phyloP scores from a whole-genome alignment of 1,140 invertebrate genomes.

The Physella acuta region DNA sequence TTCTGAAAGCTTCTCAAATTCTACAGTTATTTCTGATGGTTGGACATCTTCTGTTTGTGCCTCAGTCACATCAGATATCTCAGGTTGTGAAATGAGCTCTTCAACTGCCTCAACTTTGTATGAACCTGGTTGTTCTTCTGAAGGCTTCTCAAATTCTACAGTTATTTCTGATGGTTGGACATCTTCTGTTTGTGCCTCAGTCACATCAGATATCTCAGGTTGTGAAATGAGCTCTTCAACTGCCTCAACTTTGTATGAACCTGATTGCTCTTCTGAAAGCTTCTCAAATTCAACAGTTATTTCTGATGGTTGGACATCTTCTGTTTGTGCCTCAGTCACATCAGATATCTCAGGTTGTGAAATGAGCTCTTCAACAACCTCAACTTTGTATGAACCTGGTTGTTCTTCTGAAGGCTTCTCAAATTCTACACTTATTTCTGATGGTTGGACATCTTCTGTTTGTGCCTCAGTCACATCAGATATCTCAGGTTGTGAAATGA shows the following conservation, averaged over 20 bases:
- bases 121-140: conserved; percentile 21
- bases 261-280: conserved; percentile 28
- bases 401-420: conserved; percentile 30
- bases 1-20: conserved; percentile 22
- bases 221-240: conserved; percentile 29
- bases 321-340: conserved; percentile 23
- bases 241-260: conserved; percentile 32
- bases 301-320: conserved; percentile 29
- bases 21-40: conserved; percentile 11
- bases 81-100: conserved; percentile 29
- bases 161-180: conserved; percentile 35
- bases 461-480: conserved; percentile 31
- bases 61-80: conserved; percentile 28
- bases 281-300: conserved; percentile 24
- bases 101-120: conserved; percentile 20
- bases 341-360: conserved; percentile 31
- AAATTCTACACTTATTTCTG: conserved; percentile 35
- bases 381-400: conserved; percentile 31
- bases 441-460: conserved; percentile 27
- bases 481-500: conserved; percentile 28
- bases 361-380: conserved; percentile 29
- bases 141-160: conserved; percentile 28
- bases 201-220: conserved; percentile 28
- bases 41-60: conserved; percentile 21
- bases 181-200: conserved; percentile 32